Conservation (phyloP, 1,140 invertebrate genomes). For the Tetragonula clypearis region DNA sequence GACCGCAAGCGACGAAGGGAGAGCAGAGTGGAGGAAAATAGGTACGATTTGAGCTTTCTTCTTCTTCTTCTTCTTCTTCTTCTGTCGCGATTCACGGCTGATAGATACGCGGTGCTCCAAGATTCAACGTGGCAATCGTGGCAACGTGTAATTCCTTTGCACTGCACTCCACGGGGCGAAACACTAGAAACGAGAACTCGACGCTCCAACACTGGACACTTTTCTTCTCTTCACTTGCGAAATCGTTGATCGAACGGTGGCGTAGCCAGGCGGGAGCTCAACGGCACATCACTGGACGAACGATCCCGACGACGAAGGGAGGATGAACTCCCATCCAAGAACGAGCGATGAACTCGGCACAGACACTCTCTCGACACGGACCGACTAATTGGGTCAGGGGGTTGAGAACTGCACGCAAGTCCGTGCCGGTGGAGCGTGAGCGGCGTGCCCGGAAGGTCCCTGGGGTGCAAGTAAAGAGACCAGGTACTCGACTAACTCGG, state of each 20-base stretch:
- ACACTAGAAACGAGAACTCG: neutral
- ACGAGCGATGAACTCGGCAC: neutral
- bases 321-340: neutral
- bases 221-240: neutral
- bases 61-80: neutral
- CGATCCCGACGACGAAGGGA: conserved; percentile 11
- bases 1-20: neutral
- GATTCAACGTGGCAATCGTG: neutral
- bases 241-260: neutral
- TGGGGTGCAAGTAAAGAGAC: conserved; percentile 26
- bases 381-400: conserved; percentile 75
- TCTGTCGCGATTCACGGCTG: neutral
- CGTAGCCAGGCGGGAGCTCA: neutral
- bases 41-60: neutral
- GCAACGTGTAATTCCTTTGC: neutral
- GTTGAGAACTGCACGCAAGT: conserved; percentile 63
- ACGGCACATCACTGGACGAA: neutral
- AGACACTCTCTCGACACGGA: conserved; percentile 26
- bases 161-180: conserved; percentile 1
- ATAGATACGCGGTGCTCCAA: too few species aligned
- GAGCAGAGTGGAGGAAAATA: neutral
- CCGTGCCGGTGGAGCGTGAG: conserved; percentile 43
- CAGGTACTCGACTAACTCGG: neutral
- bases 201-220: conserved; percentile 4
- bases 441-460: conserved; percentile 54